A percentile compares a stretch with the other conserved stretches of the same genome.
Evolutionary conservation across 2,888 invertebrate species (phyloP).

Genomic region (Ennomos erosarius): DNA sequence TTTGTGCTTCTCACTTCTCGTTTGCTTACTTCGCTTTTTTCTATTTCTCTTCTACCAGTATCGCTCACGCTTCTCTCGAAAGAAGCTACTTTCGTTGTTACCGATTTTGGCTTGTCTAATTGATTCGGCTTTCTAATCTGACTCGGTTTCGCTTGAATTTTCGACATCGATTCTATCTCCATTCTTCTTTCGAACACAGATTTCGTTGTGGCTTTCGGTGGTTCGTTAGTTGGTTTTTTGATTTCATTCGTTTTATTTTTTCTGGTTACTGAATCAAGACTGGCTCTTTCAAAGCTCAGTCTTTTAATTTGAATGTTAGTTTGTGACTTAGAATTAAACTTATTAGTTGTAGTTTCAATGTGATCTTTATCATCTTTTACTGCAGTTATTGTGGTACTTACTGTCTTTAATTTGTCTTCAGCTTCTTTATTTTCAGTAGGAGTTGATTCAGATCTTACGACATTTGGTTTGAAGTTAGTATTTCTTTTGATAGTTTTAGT

Average conservation of each 20-base stretch:
- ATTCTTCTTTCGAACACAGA: conserved; percentile 77
- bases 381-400: conserved; percentile 36
- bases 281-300: conserved; percentile 78
- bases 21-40: conserved; percentile 35
- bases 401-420: conserved; percentile 35
- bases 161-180: conserved; percentile 76
- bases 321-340: conserved; percentile 50
- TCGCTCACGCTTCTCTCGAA: conserved; percentile 67
- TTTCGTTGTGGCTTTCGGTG: conserved; percentile 69
- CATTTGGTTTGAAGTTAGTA: conserved; percentile 53
- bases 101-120: conserved; percentile 65
- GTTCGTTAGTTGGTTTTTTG: conserved; percentile 61
- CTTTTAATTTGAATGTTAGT: conserved; percentile 77
- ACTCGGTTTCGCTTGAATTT: conserved; percentile 56
- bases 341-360: conserved; percentile 36
- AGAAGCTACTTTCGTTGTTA: conserved; percentile 72
- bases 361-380: conserved; percentile 43
- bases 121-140: conserved; percentile 63
- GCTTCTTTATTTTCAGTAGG: conserved; percentile 49
- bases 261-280: conserved; percentile 76
- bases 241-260: conserved; percentile 62
- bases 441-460: conserved; percentile 60
- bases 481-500: conserved; percentile 66
- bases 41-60: conserved; percentile 46
- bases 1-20: conserved; percentile 30